These are phyloP conservation scores for Channa maculata DNA, from an alignment of 2,113 vertebrate species.

Conservation along the genomic window DNA sequence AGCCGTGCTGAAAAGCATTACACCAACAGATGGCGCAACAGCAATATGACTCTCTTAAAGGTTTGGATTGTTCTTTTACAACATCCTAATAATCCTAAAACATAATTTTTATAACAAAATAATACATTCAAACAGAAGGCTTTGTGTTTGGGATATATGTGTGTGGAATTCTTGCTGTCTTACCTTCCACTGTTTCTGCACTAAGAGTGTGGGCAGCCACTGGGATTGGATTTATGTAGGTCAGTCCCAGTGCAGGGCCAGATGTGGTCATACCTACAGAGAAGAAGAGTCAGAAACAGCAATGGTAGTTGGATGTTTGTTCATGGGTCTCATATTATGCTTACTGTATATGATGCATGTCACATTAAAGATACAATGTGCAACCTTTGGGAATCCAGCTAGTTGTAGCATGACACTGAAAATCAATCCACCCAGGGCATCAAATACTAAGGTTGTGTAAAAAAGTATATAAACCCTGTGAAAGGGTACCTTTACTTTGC, in stretches of 20 bases:
- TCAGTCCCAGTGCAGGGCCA: constrained; percentile 44
- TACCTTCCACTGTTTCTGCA: constrained; percentile 88
- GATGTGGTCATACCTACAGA: constrained; percentile 56
- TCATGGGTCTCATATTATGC: neutral
- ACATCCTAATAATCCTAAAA: neutral
- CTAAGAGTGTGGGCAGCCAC: constrained; percentile 79
- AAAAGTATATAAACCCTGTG: no score
- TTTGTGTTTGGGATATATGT: neutral
- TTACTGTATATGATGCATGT: neutral
- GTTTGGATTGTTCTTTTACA: neutral
- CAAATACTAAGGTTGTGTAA: no score
- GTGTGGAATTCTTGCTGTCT: constrained; percentile 1
- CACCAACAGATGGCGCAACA: constrained; percentile 5
- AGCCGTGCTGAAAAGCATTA: neutral
- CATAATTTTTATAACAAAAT: neutral
- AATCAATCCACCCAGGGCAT: no score
- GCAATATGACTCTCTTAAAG: neutral
- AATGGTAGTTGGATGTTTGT: neutral
- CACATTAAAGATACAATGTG: no score
- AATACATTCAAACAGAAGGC: neutral
- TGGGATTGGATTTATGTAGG: constrained; percentile 78
- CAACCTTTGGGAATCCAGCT: no score
- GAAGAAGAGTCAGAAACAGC: neutral
- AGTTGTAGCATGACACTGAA: no score
- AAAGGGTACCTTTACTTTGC: no score